A percentile compares a stretch with the other conserved stretches of the same genome.
Evolutionary conservation across 2,113 vertebrate genomes (phyloP).

Genomic region (Cygnus atratus): DNA sequence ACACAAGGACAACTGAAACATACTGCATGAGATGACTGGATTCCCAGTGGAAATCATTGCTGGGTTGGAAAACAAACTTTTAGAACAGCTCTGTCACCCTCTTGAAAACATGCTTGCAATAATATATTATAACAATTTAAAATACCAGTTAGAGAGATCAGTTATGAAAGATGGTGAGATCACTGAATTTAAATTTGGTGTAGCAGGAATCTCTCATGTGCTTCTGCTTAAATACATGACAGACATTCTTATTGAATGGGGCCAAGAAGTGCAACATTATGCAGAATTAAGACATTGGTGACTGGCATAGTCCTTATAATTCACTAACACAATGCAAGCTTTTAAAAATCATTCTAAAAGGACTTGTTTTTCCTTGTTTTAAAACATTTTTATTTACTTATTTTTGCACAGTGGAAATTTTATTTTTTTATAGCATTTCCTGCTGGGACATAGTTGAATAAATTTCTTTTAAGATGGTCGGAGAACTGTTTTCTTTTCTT

Average conservation of each 20-base stretch:
- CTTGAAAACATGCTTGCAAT: not conserved
- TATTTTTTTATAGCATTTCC: constrained; percentile 25
- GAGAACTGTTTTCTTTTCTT: constrained; percentile 52
- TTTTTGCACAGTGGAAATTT: constrained; percentile 20
- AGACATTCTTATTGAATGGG: not conserved
- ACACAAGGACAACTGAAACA: not conserved
- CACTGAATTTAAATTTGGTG: not conserved
- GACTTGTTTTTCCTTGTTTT: not conserved
- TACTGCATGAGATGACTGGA: accelerated
- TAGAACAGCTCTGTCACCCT: not conserved
- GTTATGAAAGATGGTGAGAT: not conserved
- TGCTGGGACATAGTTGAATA: constrained; percentile 45
- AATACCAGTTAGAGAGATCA: not conserved
- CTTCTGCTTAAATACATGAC: not conserved
- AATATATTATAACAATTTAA: not conserved
- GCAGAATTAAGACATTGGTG: not conserved
- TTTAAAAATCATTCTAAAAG: not conserved
- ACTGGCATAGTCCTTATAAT: not conserved
- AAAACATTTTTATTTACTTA: constrained; percentile 39
- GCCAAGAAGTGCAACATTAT: not conserved
- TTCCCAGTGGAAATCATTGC: not conserved
- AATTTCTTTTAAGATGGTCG: constrained; percentile 58
- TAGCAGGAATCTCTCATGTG: not conserved
- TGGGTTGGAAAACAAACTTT: not conserved
- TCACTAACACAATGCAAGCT: not conserved